Evolutionary conservation across 1,140 invertebrate species (phyloP).

Genomic region (Drosophila elegans): DNA sequence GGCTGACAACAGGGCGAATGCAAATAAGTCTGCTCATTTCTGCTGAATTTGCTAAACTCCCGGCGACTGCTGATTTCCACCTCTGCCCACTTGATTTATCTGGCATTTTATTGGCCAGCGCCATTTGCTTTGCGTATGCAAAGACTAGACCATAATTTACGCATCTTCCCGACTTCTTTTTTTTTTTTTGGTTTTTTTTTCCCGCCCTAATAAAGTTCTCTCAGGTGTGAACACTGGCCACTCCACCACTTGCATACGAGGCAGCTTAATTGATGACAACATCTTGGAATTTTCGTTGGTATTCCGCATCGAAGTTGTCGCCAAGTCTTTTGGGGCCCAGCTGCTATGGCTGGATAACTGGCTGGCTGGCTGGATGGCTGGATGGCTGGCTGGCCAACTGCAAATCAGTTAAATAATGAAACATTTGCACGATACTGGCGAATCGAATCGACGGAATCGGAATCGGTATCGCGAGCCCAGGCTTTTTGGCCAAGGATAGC

Average conservation of each 20-base stretch:
- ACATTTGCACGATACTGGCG: constrained; percentile 80
- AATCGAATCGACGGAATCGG: constrained; percentile 52
- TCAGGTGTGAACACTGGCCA: constrained; percentile 74
- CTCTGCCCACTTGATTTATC: constrained; percentile 53
- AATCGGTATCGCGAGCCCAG: constrained; percentile 51
- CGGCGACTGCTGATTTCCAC: constrained; percentile 61
- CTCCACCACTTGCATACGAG: constrained; percentile 38
- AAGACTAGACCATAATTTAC: constrained; percentile 68
- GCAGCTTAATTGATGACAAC: constrained; percentile 83
- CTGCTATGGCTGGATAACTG: constrained; percentile 21
- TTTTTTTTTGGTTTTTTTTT: constrained; percentile 6
- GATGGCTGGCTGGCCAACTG: constrained; percentile 45
- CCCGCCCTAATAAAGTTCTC: constrained; percentile 79
- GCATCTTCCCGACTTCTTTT: constrained; percentile 19
- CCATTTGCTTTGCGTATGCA: constrained; percentile 44
- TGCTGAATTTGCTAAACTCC: constrained; percentile 44
- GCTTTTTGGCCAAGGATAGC: constrained; percentile 21
- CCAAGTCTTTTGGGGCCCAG: constrained; percentile 19
- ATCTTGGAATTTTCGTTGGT: constrained; percentile 82
- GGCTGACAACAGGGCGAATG: constrained; percentile 63
- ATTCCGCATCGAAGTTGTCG: constrained; percentile 63
- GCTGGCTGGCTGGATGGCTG: neutral
- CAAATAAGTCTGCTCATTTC: constrained; percentile 71
- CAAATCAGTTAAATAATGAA: constrained; percentile 80
- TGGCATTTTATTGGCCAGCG: constrained; percentile 60